Evolutionary conservation across 2,113 vertebrate species (phyloP).

Genomic region (Thunnus thynnus): DNA sequence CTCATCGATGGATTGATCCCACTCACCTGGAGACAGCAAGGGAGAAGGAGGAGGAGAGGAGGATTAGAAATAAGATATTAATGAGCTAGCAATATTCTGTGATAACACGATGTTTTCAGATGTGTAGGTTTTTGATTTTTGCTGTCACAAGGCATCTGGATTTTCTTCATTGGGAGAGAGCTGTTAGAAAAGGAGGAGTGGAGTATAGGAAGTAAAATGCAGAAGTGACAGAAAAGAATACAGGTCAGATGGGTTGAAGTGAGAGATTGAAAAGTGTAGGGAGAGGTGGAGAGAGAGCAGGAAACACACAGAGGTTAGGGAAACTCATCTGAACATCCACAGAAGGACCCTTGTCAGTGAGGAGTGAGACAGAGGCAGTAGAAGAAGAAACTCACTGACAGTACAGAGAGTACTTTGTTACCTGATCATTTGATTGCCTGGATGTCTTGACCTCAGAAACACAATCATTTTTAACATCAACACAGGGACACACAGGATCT

Average conservation of each 20-base stretch:
- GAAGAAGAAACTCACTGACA: background rate
- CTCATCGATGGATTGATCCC: constrained; percentile 71
- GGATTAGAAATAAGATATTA: constrained; percentile 1
- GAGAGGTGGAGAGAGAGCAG: background rate
- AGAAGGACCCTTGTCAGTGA: background rate
- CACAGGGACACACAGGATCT: too few species aligned
- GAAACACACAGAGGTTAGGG: background rate
- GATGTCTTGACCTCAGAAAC: background rate
- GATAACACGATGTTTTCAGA: constrained; percentile 25
- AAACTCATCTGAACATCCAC: background rate
- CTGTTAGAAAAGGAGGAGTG: constrained; percentile 9
- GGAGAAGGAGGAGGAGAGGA: background rate
- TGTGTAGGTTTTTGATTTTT: background rate
- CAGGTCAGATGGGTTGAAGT: constrained; percentile 3
- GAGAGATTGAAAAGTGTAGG: background rate
- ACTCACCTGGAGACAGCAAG: constrained; percentile 64
- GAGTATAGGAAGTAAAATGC: constrained; percentile 12
- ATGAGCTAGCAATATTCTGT: background rate
- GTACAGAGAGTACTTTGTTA: too few species aligned
- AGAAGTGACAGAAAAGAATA: constrained; percentile 6
- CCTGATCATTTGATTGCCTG: background rate
- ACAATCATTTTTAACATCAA: too few species aligned
- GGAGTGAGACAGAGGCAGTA: background rate
- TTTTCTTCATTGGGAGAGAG: background rate
- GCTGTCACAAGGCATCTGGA: background rate